Conservation (phyloP, 2,888 invertebrate genomes). For the Hirtodrosophila histrioides region DNA sequence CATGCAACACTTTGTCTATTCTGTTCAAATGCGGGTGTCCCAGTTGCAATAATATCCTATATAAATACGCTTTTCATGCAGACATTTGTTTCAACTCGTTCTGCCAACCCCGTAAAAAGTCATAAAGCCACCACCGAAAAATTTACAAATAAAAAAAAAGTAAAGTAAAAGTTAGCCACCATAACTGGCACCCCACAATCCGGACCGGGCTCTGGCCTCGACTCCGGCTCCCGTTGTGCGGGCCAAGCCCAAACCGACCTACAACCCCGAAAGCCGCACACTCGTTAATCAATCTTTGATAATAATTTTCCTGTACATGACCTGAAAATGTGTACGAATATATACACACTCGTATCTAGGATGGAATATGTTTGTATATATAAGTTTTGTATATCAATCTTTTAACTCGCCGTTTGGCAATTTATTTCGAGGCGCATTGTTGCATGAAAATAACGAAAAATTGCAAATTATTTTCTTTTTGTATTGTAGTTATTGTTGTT, state of each 20-base stretch:
- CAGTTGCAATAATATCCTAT: slow-evolving; percentile 47
- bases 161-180: slow-evolving; percentile 18
- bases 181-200: slow-evolving; percentile 20
- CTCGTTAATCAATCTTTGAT: slow-evolving; percentile 72
- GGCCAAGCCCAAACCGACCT: slow-evolving; percentile 13
- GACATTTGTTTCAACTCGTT: slow-evolving; percentile 55
- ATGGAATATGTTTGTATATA: slow-evolving; percentile 3
- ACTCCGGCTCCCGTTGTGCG: slow-evolving; percentile 4
- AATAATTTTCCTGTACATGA: slow-evolving; percentile 58
- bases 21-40: slow-evolving; percentile 46
- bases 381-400: neutral
- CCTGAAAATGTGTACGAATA: slow-evolving; percentile 29
- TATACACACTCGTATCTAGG: neutral
- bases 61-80: slow-evolving; percentile 56
- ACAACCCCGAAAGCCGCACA: slow-evolving; percentile 40
- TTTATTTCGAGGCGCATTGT: slow-evolving; percentile 21
- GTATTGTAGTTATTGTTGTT: slow-evolving; percentile 24
- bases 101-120: slow-evolving; percentile 53
- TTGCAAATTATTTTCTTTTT: slow-evolving; percentile 11
- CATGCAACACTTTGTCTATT: slow-evolving; percentile 17
- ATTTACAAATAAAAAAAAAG: slow-evolving; percentile 15
- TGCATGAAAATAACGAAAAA: slow-evolving; percentile 5
- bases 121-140: slow-evolving; percentile 68
- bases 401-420: slow-evolving; percentile 31
- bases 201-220: slow-evolving; percentile 29